Evolutionary conservation across 2,113 vertebrate species (phyloP).

Genomic region (Vombatus ursinus): DNA sequence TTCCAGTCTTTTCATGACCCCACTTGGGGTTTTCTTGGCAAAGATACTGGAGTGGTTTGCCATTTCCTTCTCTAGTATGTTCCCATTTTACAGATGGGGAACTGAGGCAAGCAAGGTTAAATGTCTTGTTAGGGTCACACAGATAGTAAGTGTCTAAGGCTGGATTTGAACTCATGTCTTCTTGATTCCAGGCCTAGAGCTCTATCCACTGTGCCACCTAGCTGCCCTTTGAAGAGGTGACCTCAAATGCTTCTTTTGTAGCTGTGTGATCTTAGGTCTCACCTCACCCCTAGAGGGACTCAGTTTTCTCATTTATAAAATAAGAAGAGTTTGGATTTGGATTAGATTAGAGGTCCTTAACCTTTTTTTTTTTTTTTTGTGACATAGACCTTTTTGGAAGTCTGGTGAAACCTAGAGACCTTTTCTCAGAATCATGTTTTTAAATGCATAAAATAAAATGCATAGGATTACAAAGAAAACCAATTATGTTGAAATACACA

Average conservation of each 20-base stretch:
- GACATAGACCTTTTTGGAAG: background rate
- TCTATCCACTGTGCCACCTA: too few relatives aligned
- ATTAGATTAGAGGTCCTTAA: background rate
- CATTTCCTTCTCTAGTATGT: too few relatives aligned
- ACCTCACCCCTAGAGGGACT: background rate
- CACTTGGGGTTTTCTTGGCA: too few relatives aligned
- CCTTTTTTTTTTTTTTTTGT: background rate
- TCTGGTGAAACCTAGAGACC: background rate
- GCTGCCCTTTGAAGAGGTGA: too few relatives aligned
- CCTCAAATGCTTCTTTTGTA: background rate
- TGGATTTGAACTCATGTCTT: too few relatives aligned
- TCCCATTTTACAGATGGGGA: too few relatives aligned
- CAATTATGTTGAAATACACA: background rate
- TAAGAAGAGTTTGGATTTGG: background rate
- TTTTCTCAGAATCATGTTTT: background rate
- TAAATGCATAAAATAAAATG: background rate
- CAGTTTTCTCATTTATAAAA: background rate
- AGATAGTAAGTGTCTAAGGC: too few relatives aligned
- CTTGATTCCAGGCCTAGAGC: too few relatives aligned
- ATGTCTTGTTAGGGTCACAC: too few relatives aligned
- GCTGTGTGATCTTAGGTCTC: background rate
- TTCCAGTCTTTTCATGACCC: too few relatives aligned
- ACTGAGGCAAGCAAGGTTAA: too few relatives aligned
- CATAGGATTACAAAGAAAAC: background rate
- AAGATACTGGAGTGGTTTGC: too few relatives aligned